phyloP scores from a whole-genome alignment of 2,797 vertebrate species.

The Enteromius afrohamiltoni region DNA sequence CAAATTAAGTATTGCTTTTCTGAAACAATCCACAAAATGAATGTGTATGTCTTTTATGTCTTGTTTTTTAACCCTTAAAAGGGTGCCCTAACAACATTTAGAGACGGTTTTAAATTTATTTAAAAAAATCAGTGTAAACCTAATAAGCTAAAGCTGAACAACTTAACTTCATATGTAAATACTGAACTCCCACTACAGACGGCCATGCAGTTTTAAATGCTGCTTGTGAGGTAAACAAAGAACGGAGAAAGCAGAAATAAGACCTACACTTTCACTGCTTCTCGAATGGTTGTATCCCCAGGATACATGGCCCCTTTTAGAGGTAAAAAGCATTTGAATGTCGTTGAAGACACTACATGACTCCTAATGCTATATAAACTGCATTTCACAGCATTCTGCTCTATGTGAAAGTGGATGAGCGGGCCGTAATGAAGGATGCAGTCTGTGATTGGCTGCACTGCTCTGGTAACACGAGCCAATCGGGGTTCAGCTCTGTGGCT shows the following conservation, averaged over 20 bases:
- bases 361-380: not conserved
- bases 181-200: not conserved
- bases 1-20: too few relatives aligned
- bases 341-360: not conserved
- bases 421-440: constrained; percentile 79
- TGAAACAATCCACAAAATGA: too few relatives aligned
- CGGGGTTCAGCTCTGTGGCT: constrained; percentile 78
- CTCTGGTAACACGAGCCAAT: constrained; percentile 67
- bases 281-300: not conserved
- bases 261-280: not conserved
- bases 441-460: constrained; percentile 81
- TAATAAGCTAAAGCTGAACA: too few relatives aligned
- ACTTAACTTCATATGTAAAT: too few relatives aligned
- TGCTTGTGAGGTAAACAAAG: not conserved
- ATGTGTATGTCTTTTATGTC: too few relatives aligned
- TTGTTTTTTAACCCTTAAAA: too few relatives aligned
- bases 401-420: constrained; percentile 86
- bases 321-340: not conserved
- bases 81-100: too few relatives aligned
- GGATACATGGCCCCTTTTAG: not conserved
- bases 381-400: constrained; percentile 83
- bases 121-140: too few relatives aligned
- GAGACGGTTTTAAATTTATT: too few relatives aligned
- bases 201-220: not conserved
- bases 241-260: not conserved